phyloP scores from a whole-genome alignment of 2,113 vertebrate species.

The Merops nubicus region DNA sequence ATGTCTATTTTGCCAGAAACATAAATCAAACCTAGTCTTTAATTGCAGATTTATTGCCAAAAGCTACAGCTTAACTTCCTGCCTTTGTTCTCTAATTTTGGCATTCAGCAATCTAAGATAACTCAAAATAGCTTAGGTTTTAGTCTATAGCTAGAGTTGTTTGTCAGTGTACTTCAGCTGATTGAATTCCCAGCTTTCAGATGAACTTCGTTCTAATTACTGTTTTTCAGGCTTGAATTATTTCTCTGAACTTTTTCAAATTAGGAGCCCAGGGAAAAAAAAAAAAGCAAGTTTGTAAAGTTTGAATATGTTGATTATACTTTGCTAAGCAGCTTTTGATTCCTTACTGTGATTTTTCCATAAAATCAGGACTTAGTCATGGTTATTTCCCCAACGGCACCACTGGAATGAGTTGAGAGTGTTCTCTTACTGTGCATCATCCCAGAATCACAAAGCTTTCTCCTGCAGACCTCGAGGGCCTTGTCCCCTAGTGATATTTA shows the following conservation, averaged over 20 bases:
- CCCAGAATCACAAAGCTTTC: background rate
- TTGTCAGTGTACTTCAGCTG: background rate
- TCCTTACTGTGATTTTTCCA: conserved; percentile 9
- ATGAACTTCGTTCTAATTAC: background rate
- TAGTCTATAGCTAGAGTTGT: conserved; percentile 28
- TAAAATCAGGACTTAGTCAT: background rate
- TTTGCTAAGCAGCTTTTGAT: background rate
- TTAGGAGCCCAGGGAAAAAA: background rate
- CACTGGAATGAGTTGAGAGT: background rate
- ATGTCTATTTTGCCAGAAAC: conserved; percentile 4
- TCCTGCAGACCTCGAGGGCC: background rate
- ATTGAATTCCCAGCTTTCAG: conserved; percentile 11
- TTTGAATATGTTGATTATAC: background rate
- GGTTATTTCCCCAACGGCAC: background rate
- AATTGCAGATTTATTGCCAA: conserved; percentile 66
- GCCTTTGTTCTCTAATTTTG: conserved; percentile 64
- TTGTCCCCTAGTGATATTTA: background rate
- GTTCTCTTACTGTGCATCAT: background rate
- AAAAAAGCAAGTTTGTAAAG: background rate
- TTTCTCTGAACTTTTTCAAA: background rate
- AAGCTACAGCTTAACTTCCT: conserved; percentile 64
- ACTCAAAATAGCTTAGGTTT: conserved; percentile 49
- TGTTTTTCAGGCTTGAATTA: background rate
- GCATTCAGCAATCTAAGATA: conserved; percentile 2
- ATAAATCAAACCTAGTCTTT: conserved; percentile 45